These are phyloP conservation scores for Rhinoraja longicauda DNA, from an alignment of 2,797 vertebrate genomes.

Conservation along the genomic window DNA sequence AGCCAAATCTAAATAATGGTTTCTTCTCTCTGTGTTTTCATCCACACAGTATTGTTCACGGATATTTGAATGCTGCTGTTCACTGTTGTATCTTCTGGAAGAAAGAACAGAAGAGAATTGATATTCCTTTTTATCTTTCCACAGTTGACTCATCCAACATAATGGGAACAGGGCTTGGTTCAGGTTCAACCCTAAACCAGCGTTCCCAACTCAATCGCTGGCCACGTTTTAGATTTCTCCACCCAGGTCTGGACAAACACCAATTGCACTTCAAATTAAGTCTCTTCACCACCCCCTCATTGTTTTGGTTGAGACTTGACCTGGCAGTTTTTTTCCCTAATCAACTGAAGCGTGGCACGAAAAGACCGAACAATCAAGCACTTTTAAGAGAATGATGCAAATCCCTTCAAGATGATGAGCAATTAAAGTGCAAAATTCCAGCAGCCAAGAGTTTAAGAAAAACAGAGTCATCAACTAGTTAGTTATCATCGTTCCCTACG, in stretches of 20 bases:
- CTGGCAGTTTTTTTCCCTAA: neutral
- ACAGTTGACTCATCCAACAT: neutral
- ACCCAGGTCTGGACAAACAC: neutral
- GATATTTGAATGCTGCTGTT: conserved; percentile 45
- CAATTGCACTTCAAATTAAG: neutral
- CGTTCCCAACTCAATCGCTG: neutral
- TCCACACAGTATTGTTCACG: conserved; percentile 73
- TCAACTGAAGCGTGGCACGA: neutral
- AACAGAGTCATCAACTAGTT: neutral
- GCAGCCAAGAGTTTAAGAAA: neutral
- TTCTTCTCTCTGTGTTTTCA: conserved; percentile 77
- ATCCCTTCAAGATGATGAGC: neutral
- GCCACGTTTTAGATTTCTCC: neutral
- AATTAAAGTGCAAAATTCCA: neutral
- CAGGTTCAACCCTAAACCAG: neutral
- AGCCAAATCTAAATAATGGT: conserved; percentile 78
- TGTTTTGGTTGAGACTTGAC: neutral
- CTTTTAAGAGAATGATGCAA: neutral
- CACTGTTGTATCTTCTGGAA: conserved; percentile 39
- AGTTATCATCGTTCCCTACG: neutral
- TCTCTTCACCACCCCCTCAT: neutral
- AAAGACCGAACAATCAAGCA: neutral
- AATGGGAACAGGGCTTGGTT: neutral
- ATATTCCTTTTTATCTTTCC: neutral
- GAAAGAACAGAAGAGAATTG: neutral